These are phyloP conservation scores for Philypnodon macrostomus DNA, from an alignment of 2,797 vertebrate species.

Conservation along the genomic window DNA sequence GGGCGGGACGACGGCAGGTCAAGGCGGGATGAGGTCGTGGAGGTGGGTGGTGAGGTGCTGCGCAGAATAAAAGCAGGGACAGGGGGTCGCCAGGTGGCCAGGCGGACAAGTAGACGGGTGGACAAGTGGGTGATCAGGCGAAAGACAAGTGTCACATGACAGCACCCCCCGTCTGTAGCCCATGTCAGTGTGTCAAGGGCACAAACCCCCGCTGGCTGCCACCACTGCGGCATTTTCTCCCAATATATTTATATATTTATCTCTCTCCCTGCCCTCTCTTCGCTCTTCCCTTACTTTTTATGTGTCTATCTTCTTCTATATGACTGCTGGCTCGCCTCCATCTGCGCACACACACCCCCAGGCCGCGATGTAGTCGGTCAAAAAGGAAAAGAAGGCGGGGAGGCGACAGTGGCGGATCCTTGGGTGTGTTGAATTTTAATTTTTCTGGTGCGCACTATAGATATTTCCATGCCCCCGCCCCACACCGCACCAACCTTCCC, in stretches of 20 bases:
- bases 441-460: conserved; percentile 64
- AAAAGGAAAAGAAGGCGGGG: conserved; percentile 33
- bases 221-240: conserved; percentile 59
- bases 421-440: conserved; percentile 74
- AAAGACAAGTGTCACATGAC: conserved; percentile 93
- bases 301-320: conserved; percentile 43
- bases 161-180: conserved; percentile 44
- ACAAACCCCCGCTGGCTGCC: conserved; percentile 76
- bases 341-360: conserved; percentile 29
- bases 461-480: conserved; percentile 51
- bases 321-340: conserved; percentile 54
- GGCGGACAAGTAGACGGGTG: conserved; percentile 16
- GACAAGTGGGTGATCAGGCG: conserved; percentile 63
- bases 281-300: conserved; percentile 16
- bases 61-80: not conserved
- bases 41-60: conserved; percentile 78
- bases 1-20: conserved; percentile 81
- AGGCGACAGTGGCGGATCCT: conserved; percentile 55
- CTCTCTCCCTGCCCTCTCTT: conserved; percentile 13
- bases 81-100: conserved; percentile 83
- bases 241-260: conserved; percentile 54
- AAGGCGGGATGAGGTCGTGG: conserved; percentile 89
- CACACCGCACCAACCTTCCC: conserved; percentile 47
- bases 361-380: conserved; percentile 52
- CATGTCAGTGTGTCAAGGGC: conserved; percentile 95